A percentile compares a stretch with the other conserved stretches of the same genome.
phyloP scores from a whole-genome alignment of 1,140 invertebrate species.

The Habropoda laboriosa region DNA sequence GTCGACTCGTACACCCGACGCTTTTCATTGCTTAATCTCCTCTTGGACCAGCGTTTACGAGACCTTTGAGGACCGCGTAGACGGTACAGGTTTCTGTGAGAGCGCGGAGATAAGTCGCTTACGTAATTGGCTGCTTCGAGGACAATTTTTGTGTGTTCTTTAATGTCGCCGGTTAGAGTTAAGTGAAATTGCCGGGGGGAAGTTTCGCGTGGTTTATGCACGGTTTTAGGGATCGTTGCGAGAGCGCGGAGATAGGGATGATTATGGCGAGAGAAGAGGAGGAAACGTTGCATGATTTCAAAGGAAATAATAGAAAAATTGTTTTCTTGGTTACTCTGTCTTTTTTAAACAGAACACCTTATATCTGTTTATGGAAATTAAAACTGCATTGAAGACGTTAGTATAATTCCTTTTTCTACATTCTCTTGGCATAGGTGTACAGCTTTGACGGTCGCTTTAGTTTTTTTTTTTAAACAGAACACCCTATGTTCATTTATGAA shows the following conservation, averaged over 20 bases:
- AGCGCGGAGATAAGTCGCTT: constrained; percentile 8
- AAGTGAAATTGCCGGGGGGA: background rate
- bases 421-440: no score
- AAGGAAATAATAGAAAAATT: no score
- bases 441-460: no score
- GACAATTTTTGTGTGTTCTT: background rate
- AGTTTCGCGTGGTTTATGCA: background rate
- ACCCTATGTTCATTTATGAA: no score
- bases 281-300: no score
- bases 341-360: no score
- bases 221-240: background rate
- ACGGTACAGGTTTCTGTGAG: no score
- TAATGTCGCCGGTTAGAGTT: background rate
- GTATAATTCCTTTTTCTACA: no score
- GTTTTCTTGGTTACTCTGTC: no score
- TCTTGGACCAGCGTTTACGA: constrained; percentile 1
- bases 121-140: constrained; percentile 21
- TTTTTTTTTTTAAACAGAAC: no score
- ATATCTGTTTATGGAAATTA: no score
- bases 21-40: constrained; percentile 25
- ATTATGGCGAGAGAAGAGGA: background rate
- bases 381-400: no score
- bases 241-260: background rate
- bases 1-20: constrained; percentile 6
- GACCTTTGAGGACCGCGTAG: background rate